Evolutionary conservation across 2,888 invertebrate genomes (phyloP).

Genomic region (Odontocerum albicorne): DNA sequence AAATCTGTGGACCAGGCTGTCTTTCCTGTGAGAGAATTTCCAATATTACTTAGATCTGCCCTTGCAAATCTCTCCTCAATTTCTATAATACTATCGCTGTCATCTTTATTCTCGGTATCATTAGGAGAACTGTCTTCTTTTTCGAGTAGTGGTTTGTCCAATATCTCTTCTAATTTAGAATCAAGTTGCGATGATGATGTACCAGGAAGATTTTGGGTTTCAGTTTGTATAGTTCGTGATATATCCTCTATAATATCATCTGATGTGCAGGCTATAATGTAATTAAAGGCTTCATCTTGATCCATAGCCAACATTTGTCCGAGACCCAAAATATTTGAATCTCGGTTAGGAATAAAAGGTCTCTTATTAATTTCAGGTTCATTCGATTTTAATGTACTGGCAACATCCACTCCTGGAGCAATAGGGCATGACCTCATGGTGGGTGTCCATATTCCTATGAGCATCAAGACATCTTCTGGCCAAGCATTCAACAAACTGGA

Average conservation of each 20-base stretch:
- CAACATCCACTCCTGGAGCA: conserved; percentile 78
- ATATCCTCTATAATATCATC: conserved; percentile 31
- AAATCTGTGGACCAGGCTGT: conserved; percentile 66
- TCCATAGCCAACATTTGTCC: conserved; percentile 59
- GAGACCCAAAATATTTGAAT: conserved; percentile 46
- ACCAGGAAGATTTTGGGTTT: neutral
- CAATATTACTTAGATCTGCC: conserved; percentile 45
- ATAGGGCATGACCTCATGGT: conserved; percentile 75
- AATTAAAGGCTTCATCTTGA: conserved; percentile 73
- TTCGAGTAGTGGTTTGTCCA: too few species aligned
- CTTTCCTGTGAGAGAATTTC: conserved; percentile 66
- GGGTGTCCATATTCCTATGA: conserved; percentile 85
- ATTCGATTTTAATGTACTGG: conserved; percentile 60
- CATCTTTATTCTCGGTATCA: conserved; percentile 16
- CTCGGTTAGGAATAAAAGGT: neutral
- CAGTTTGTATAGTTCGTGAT: neutral
- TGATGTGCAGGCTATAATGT: conserved; percentile 61
- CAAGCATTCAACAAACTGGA: conserved; percentile 88
- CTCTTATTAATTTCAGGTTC: conserved; percentile 44
- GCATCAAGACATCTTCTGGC: conserved; percentile 79
- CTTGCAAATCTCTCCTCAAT: conserved; percentile 43
- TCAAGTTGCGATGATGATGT: neutral
- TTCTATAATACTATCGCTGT: conserved; percentile 44
- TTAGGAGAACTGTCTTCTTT: neutral
- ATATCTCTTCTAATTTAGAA: too few species aligned